Evolutionary conservation across 2,888 invertebrate species (phyloP), one percentile per base, ranked within the genome.

Genomic region (Synanthedon andrenaeformis): DNA sequence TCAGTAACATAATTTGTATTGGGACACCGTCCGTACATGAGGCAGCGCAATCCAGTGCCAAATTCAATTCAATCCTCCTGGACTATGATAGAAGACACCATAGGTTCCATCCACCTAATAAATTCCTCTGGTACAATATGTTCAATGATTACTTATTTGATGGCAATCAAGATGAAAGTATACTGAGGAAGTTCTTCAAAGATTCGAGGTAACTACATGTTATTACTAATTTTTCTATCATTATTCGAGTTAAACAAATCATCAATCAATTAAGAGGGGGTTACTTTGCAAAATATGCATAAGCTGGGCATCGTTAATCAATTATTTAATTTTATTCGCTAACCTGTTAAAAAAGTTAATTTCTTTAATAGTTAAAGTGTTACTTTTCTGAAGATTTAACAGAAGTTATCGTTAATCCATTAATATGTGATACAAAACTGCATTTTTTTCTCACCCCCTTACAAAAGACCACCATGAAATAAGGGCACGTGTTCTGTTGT

Each of bases 71-170:
- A 51, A 82, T 96, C 51, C 84, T 97, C 1, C 74, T 97, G 45
- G 97, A 97, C 74, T 91, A 95, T 59, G 97, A 97, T 76, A 89
- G 90, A 41, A 89, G 97, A 67, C 90, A 92, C 70, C 89, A 89
- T 55, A 85, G 86, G 60, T 94, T 94, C 66, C 89, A 91, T 60
- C 86, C 89, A 0, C 89, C 91, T 0, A 69, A 89, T 12, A 89
- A 91, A 64, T 96, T 91, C 68, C 90, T 92, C 35, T 93, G 93
- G 90, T 97, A 94, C 79, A 98, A 97, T 76, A 92, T 96, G 90
- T 96, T 97, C 71, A 98, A 97, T 70, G 91, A 96, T 76, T 91
- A 95, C 70, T 93, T 97, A 70, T 96, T 96, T 68, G 89, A 91
- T 59, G 85, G 82, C 8, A 82, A 88, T 53, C 85, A 90, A 41